A percentile compares a stretch with the other conserved stretches of the same genome.
phyloP scores from a whole-genome alignment of 2,888 invertebrate species.

The Caenorhabditis becei region DNA sequence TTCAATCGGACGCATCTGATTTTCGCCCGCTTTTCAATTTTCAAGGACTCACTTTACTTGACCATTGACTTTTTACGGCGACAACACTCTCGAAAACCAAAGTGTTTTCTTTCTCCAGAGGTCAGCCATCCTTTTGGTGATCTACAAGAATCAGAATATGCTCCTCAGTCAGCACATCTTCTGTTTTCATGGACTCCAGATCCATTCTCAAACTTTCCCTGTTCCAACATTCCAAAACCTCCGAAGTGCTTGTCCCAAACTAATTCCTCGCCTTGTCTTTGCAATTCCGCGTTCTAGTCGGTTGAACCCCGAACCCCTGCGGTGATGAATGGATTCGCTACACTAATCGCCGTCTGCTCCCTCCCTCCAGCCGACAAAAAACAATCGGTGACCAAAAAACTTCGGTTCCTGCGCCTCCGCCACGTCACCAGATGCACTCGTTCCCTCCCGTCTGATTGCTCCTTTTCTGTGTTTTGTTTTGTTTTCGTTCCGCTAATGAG shows the following conservation, averaged over 20 bases:
- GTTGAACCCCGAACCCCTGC: not conserved
- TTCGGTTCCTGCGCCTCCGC: not conserved
- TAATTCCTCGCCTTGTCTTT: not conserved
- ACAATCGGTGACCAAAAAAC: not conserved
- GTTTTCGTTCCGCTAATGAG: constrained; percentile 25
- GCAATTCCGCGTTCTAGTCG: not conserved
- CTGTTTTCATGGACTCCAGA: too few species aligned
- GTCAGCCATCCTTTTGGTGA: too few species aligned
- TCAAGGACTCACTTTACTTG: constrained; percentile 1
- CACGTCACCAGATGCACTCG: constrained; percentile 23
- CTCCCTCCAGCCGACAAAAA: not conserved
- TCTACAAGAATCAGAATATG: too few species aligned
- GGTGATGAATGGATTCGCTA: constrained; percentile 18
- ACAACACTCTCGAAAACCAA: constrained; percentile 4
- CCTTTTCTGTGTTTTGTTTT: constrained; percentile 18
- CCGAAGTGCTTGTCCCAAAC: too few species aligned
- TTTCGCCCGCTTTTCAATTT: not conserved
- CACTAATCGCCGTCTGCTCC: constrained; percentile 35
- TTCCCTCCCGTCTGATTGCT: not conserved
- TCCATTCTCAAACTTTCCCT: too few species aligned
- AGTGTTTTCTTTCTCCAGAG: not conserved
- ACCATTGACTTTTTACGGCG: constrained; percentile 7
- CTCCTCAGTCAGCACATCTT: too few species aligned
- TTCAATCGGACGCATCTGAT: constrained; percentile 8
- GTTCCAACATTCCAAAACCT: too few species aligned